Percentiles rank a stretch among this genome's conserved stretches.
Evolutionary conservation across 1,140 invertebrate species (phyloP).

Genomic region (Venustaconcha ellipsiformis): DNA sequence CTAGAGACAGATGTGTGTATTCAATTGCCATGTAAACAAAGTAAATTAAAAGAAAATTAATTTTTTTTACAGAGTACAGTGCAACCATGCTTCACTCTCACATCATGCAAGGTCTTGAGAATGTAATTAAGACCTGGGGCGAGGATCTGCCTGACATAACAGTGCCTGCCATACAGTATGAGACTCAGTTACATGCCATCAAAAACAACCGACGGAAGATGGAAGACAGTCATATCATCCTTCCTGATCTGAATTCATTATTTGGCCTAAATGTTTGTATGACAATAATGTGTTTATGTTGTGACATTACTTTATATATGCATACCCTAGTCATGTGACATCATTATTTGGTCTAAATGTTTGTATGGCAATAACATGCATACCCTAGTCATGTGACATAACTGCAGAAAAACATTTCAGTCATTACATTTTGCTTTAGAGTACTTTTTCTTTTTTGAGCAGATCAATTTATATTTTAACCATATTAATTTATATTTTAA

Average conservation of each 20-base stretch:
- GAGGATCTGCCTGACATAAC: conserved; percentile 7
- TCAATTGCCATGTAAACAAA: too few species aligned
- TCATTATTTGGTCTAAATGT: conserved; percentile 68
- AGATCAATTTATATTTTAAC: too few species aligned
- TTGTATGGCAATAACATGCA: conserved; percentile 37
- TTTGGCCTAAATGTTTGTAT: conserved; percentile 68
- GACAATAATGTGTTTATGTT: too few species aligned
- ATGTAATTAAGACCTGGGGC: conserved; percentile 12
- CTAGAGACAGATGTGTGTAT: too few species aligned
- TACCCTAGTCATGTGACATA: too few species aligned
- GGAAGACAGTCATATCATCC: conserved; percentile 87
- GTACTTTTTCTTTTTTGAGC: too few species aligned
- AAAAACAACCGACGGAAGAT: conserved; percentile 85
- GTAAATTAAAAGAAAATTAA: too few species aligned
- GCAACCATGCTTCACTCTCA: conserved; percentile 15
- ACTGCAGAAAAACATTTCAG: too few species aligned
- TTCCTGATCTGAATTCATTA: conserved; percentile 72
- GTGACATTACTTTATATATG: too few species aligned
- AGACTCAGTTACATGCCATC: conserved; percentile 59
- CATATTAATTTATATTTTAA: too few species aligned
- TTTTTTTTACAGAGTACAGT: conserved; percentile 24
- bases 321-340: too few species aligned
- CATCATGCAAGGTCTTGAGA: conserved; percentile 9
- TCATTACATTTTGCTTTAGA: too few species aligned
- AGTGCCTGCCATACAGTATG: conserved; percentile 1